Percentiles rank a stretch among this genome's conserved stretches.
Evolutionary conservation across 2,113 vertebrate genomes (phyloP).

Genomic region (Dromas ardeola): DNA sequence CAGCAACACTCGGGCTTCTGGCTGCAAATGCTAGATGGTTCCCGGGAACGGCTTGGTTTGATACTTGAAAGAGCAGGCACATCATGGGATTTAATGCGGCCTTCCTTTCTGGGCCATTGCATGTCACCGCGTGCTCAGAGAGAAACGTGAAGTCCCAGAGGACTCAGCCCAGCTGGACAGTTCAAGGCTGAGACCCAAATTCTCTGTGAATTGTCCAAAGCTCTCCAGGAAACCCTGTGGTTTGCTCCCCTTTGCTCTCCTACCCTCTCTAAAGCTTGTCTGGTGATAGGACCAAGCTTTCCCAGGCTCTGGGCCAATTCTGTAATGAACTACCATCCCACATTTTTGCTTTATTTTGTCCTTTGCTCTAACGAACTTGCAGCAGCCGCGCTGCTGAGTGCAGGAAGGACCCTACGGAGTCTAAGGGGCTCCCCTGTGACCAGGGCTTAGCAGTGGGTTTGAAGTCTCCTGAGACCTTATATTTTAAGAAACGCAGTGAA

Average conservation of each 20-base stretch:
- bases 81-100: fast-evolving
- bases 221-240: not conserved
- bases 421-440: not conserved
- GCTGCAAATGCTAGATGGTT: not conserved
- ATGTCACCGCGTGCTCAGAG: not conserved
- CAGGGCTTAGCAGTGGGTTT: not conserved
- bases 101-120: not conserved
- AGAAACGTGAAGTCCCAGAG: not conserved
- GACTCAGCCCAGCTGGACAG: not conserved
- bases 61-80: no score
- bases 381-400: not conserved
- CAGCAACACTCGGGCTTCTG: not conserved
- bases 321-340: not conserved
- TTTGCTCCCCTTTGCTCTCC: not conserved
- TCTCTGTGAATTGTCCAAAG: not conserved
- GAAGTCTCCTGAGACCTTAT: not conserved
- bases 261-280: not conserved
- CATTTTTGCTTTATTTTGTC: not conserved
- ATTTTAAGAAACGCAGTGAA: not conserved
- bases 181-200: not conserved
- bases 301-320: not conserved
- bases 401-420: not conserved
- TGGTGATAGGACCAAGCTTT: not conserved
- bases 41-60: not conserved
- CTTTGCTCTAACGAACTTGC: not conserved